These are phyloP conservation scores for Amblyjoppa proteus DNA, from an alignment of 2,888 invertebrate genomes.

Conservation along the genomic window DNA sequence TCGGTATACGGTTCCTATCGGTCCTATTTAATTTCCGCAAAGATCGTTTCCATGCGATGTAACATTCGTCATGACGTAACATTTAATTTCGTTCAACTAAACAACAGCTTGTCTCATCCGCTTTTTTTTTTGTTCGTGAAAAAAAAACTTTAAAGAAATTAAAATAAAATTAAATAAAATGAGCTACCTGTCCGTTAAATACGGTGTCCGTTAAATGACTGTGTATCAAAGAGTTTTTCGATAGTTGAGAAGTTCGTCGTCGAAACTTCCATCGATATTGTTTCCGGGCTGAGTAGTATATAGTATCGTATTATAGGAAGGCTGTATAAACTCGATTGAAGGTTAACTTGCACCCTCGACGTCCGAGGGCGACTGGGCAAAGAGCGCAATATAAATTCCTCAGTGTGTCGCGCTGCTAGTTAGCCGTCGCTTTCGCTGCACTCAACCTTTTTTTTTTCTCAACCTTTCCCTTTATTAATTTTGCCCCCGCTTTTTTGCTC, in stretches of 20 bases:
- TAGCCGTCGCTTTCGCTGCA: not conserved
- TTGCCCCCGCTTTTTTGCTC: not conserved
- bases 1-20: conserved; percentile 7
- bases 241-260: not conserved
- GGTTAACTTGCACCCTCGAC: conserved; percentile 6
- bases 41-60: conserved; percentile 12
- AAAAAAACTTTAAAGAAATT: not conserved
- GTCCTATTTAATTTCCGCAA: conserved; percentile 24
- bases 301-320: not conserved
- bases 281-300: not conserved
- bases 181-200: not conserved
- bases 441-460: conserved; percentile 32
- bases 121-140: not conserved
- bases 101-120: not conserved
- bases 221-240: not conserved
- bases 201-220: not conserved
- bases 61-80: not conserved
- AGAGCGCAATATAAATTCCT: conserved; percentile 22
- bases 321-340: conserved; percentile 12
- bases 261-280: not conserved
- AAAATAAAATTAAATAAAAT: not conserved
- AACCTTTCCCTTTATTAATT: not conserved
- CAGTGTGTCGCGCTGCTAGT: conserved; percentile 2
- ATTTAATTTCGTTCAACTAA: not conserved
- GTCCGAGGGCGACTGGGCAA: not conserved